Evolutionary conservation across 2,797 vertebrate species (phyloP), one percentile per base, ranked within the genome.

Genomic region (Pseudocheirus occidentalis): DNA sequence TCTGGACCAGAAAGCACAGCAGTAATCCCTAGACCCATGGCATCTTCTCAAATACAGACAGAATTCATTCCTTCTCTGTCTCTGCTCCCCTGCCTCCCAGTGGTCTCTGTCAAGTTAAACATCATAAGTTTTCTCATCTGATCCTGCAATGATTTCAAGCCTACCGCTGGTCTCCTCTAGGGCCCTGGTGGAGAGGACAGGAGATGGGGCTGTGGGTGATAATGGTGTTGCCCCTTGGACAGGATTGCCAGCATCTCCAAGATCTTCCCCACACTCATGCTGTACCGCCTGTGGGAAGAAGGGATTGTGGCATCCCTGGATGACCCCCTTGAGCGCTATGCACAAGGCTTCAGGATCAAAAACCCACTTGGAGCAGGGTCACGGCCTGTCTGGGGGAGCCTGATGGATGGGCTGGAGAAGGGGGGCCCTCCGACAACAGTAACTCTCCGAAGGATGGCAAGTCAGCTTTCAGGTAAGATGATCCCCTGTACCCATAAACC

Each of bases 241-340:
- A 99, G 99, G 97, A 99, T 99, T 92, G 99, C 99, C 97, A 99
- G 99, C 12, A 92, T 99, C 92, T 99, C 99, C 53, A 99, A 99
- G 98, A 99, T 99, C 96, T 99, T 99, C 94, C 99, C 99, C 0
- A 99, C 99, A 0, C 98, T 99, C 66, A 99, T 99, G 99, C 90
- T 99, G 66, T 99, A 99, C 98, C 99, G 98, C 92, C 98, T 99
- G 95, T 99, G 99, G 99, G 99, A 99, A 96, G 99, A 99, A 31
- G 99, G 99, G 12, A 99, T 99, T 91, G 98, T 99, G 46, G 98
- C 98, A 0, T 99, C 99, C 4, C 98, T 99, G 0, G 99, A 99
- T 1, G 99, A 99, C 97, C 99, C 99, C 0, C 92, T 99, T 97
- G 99, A 99, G 97, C 99, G 99, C 59, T 99, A 99, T 0, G 98